phyloP scores from a whole-genome alignment of 1,140 invertebrate genomes.

The Drosophila tropicalis region DNA sequence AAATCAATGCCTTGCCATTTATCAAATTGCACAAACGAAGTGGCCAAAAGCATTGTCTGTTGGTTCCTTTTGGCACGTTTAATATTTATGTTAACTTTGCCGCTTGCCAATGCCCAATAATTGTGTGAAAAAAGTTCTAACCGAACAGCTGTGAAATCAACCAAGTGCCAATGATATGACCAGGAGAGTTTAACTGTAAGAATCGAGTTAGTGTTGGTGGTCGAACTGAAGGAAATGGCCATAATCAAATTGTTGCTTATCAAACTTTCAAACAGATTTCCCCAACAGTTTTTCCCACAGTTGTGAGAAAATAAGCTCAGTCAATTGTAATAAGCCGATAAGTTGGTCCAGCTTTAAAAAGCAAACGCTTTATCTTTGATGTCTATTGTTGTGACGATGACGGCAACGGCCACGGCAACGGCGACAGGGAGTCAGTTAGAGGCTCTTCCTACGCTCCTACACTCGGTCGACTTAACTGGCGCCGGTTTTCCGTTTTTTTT shows the following conservation, averaged over 20 bases:
- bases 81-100: constrained; percentile 7
- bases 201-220: no score
- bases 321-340: constrained; percentile 33
- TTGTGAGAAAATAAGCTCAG: constrained; percentile 19
- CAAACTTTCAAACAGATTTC: constrained; percentile 13
- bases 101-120: background rate
- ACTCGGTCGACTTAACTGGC: constrained; percentile 24
- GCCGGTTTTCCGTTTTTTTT: constrained; percentile 9
- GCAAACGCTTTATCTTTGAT: constrained; percentile 16
- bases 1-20: constrained; percentile 62
- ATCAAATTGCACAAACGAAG: constrained; percentile 47
- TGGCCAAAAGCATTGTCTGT: constrained; percentile 10
- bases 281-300: constrained; percentile 7
- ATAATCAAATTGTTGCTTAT: constrained; percentile 14
- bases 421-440: background rate
- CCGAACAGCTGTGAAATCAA: background rate
- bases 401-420: background rate
- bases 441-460: background rate
- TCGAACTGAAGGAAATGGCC: background rate
- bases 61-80: background rate
- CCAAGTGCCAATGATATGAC: constrained; percentile 9
- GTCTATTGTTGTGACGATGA: constrained; percentile 24
- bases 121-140: background rate
- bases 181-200: background rate
- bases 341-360: constrained; percentile 21